Conservation (phyloP, 2,888 invertebrate species). For the Colletes collaris region DNA sequence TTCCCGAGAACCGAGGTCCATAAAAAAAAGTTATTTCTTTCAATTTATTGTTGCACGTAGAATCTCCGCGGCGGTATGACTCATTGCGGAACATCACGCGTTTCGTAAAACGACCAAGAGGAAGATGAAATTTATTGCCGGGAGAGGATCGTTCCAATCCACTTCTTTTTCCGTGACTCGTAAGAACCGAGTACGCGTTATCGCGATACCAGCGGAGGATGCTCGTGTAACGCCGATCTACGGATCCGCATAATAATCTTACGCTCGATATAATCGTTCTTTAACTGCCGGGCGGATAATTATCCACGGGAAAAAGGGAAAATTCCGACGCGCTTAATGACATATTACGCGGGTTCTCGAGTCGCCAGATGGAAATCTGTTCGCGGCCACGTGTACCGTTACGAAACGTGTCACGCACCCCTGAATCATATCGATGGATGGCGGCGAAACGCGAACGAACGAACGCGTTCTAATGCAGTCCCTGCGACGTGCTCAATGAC, state of each 20-base stretch:
- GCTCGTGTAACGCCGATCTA: neutral
- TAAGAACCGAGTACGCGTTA: neutral
- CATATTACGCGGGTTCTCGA: slow-evolving; percentile 20
- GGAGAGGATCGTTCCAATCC: neutral
- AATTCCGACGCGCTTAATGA: slow-evolving; percentile 25
- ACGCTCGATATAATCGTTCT: neutral
- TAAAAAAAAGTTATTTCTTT: too few relatives aligned
- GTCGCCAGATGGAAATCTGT: slow-evolving; percentile 29
- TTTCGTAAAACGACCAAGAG: too few relatives aligned
- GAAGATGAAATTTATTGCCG: too few relatives aligned
- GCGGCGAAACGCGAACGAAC: slow-evolving; percentile 19
- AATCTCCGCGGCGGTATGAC: too few relatives aligned
- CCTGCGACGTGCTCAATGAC: slow-evolving; percentile 56
- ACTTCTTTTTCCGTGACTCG: neutral
- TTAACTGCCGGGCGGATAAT: slow-evolving; percentile 23
- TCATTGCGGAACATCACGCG: too few relatives aligned
- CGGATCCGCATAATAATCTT: neutral
- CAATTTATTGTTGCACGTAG: too few relatives aligned
- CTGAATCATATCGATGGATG: slow-evolving; percentile 36
- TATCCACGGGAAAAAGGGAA: slow-evolving; percentile 8
- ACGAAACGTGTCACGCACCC: slow-evolving; percentile 44
- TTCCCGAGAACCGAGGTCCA: too few relatives aligned
- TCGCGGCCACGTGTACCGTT: slow-evolving; percentile 47
- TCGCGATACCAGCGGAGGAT: neutral
- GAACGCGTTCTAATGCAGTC: slow-evolving; percentile 41